Evolutionary conservation across 2,797 vertebrate species (phyloP).

Genomic region (Neopelma chrysocephalum): DNA sequence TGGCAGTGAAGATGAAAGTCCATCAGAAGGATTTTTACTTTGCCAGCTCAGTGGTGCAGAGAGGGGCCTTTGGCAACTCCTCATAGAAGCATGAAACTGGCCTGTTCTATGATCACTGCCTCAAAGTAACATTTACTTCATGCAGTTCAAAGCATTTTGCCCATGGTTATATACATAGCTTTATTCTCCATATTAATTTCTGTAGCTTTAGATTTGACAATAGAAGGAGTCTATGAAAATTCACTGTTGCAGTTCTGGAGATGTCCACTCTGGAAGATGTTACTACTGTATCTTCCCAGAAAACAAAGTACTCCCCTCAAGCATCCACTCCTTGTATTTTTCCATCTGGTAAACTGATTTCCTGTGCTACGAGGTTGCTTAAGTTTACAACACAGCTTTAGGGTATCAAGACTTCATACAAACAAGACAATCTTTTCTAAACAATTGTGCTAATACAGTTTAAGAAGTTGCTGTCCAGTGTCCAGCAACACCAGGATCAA

Average conservation of each 20-base stretch:
- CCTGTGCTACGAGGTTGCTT: background rate
- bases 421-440: background rate
- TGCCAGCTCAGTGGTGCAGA: background rate
- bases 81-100: background rate
- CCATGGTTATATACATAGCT: background rate
- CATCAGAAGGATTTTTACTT: background rate
- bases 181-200: background rate
- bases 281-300: background rate
- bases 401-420: background rate
- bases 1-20: background rate
- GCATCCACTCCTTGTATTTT: background rate
- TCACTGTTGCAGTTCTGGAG: background rate
- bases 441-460: background rate
- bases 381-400: background rate
- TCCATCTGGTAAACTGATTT: background rate
- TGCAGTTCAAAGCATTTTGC: background rate
- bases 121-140: background rate
- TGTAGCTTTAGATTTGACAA: background rate
- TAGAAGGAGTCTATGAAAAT: background rate
- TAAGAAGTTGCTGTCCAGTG: background rate
- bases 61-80: background rate
- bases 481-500: rapidly evolving
- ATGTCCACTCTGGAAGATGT: background rate
- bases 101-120: background rate
- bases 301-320: background rate